Evolutionary conservation across 2,888 invertebrate species (phyloP), one percentile per base, ranked within the genome.

Genomic region (Nomada lathburiana): DNA sequence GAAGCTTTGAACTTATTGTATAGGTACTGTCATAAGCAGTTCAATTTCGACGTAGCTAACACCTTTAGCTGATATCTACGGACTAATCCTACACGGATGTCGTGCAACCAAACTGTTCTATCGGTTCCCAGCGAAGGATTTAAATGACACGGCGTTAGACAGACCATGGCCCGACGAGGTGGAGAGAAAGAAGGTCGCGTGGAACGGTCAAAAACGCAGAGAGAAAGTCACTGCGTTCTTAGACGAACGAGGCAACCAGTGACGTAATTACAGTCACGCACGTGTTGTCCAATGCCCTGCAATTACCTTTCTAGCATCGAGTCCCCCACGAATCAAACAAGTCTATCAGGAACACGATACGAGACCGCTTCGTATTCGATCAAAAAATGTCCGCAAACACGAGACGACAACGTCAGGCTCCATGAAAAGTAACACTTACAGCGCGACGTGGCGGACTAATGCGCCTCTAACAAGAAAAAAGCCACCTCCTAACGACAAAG

Each of bases 171-270:
- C 44, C 26, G 55, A 52, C 69, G 64, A 76, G 55, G 53, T 53
- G 16, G 16, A 23, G 50, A 36, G 68, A 73, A 85, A 60, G 57
- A 64, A 60, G 71, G 53, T 29, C 68, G 59, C 20, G 47, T 20
- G 4, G 55, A 60, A 57, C 26, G 52, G 26, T 18, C n/a, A 29
- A 76, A 60, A 77, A 67, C 52, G 68, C 26, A 16, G 20, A 26
- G 75, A 77, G 85, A 86, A 86, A 86, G 79, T 85, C 42, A 50
- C 47, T 59, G 64, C 36, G 77, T 55, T 77, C 60, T 50, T 23
- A 23, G 77, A 77, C 52, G 65, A 65, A 36, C 47, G 55, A 68
- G 5, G 7, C n/a, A 26, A 44, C 16, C 53, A 42, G 7, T 64
- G 68, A 76, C 44, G 68, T 68, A 75, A 78, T 67, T 36, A 36